Evolutionary conservation across 2,888 invertebrate species (phyloP).

Genomic region (Monopis laevigella): DNA sequence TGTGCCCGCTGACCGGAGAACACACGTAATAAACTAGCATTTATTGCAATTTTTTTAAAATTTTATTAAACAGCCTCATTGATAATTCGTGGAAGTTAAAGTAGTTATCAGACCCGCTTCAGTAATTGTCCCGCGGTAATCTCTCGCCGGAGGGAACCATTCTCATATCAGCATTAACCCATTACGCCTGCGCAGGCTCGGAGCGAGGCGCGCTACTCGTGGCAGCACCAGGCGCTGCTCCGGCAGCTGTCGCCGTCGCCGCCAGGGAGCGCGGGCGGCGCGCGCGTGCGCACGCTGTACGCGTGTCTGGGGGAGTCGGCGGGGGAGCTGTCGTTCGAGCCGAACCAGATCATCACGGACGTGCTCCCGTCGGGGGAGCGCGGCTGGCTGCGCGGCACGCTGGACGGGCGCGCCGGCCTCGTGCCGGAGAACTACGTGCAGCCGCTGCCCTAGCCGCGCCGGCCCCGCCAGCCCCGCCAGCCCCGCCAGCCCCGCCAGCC

Average conservation of each 20-base stretch:
- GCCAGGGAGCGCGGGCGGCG: background rate
- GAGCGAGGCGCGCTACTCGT: conserved; percentile 1
- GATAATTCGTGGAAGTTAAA: no score
- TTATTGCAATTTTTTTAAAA: no score
- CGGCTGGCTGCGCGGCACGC: conserved; percentile 96
- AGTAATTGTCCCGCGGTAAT: no score
- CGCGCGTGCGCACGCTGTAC: conserved; percentile 91
- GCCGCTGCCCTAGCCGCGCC: conserved; percentile 71
- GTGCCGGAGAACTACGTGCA: conserved; percentile 98
- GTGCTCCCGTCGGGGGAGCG: conserved; percentile 94
- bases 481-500: no score
- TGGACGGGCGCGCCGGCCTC: conserved; percentile 91
- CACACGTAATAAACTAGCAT: no score
- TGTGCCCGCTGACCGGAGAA: no score
- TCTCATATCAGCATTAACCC: background rate
- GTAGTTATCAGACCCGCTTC: no score
- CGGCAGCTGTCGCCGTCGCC: background rate
- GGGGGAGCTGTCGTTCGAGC: conserved; percentile 97
- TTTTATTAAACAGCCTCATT: no score
- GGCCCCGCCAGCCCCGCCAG: background rate
- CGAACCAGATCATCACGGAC: conserved; percentile 97
- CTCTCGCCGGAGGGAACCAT: no score
- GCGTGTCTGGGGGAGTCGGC: conserved; percentile 97
- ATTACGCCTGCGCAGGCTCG: background rate
- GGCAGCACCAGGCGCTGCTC: conserved; percentile 5